Conservation (phyloP, 2,888 invertebrate species). For the Eupithecia pulchellata region DNA sequence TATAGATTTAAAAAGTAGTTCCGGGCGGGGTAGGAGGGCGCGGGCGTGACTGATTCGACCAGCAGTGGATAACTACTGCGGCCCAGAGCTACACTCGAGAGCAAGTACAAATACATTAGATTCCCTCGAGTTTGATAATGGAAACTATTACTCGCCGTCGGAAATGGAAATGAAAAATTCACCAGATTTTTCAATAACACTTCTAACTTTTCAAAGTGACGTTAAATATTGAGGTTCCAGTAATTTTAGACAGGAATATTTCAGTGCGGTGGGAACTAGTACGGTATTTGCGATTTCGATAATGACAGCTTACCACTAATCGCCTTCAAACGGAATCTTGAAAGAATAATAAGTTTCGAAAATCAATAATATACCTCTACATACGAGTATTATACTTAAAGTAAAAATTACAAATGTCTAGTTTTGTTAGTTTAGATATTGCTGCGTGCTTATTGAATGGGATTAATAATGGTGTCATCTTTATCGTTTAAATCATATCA, state of each 20-base stretch:
- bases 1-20: not conserved
- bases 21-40: not conserved
- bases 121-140: constrained; percentile 32
- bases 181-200: constrained; percentile 21
- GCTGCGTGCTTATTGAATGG: too few relatives aligned
- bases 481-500: too few relatives aligned
- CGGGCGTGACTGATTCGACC: not conserved
- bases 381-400: too few relatives aligned
- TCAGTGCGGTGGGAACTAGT: not conserved
- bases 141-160: constrained; percentile 38
- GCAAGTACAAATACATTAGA: constrained; percentile 24
- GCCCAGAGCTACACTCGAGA: too few relatives aligned
- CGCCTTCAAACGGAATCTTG: not conserved
- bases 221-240: constrained; percentile 15
- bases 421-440: too few relatives aligned
- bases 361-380: too few relatives aligned
- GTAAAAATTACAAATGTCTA: not conserved
- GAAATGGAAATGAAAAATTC: constrained; percentile 24
- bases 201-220: constrained; percentile 22
- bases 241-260: constrained; percentile 6
- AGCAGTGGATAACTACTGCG: not conserved
- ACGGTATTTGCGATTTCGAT: not conserved
- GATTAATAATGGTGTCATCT: too few relatives aligned
- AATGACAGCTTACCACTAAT: not conserved
- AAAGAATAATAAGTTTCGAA: not conserved